These are phyloP conservation scores for Drosophila yooni DNA, from an alignment of 2,888 invertebrate species.

Conservation along the genomic window DNA sequence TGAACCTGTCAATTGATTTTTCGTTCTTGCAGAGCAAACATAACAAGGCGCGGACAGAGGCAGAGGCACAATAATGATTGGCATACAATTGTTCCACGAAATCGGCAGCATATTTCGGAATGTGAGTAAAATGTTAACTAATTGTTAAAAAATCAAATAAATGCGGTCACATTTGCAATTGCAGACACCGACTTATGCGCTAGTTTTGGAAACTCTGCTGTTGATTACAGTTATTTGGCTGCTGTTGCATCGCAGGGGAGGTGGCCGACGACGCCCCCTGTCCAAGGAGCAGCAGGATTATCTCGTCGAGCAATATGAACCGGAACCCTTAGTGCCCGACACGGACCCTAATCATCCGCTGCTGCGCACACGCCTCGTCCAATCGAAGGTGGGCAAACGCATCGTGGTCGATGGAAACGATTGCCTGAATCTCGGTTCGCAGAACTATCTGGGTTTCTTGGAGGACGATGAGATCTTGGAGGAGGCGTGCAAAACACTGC, in stretches of 20 bases:
- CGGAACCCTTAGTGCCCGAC: slow-evolving; percentile 91
- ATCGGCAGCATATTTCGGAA: slow-evolving; percentile 82
- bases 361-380: slow-evolving; percentile 86
- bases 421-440: slow-evolving; percentile 91
- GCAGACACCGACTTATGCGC: slow-evolving; percentile 83
- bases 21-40: slow-evolving; percentile 24
- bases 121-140: slow-evolving; percentile 62
- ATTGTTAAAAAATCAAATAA: neutral
- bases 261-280: slow-evolving; percentile 52
- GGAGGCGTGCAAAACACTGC: slow-evolving; percentile 90
- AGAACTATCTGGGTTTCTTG: slow-evolving; percentile 91
- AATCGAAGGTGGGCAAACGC: slow-evolving; percentile 86
- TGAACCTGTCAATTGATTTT: slow-evolving; percentile 68
- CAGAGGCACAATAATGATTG: slow-evolving; percentile 70
- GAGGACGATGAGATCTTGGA: slow-evolving; percentile 92
- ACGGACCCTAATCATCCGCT: slow-evolving; percentile 88
- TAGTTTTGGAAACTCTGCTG: slow-evolving; percentile 80
- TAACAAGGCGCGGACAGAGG: neutral
- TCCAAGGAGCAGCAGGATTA: slow-evolving; percentile 78
- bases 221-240: slow-evolving; percentile 83
- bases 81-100: slow-evolving; percentile 82
- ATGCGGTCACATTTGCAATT: neutral
- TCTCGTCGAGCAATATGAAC: slow-evolving; percentile 90
- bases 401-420: slow-evolving; percentile 86
- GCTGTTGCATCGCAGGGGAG: slow-evolving; percentile 80